These are phyloP conservation scores for Pomatorhinus ruficollis DNA, from an alignment of 2,113 vertebrate species.

Conservation along the genomic window DNA sequence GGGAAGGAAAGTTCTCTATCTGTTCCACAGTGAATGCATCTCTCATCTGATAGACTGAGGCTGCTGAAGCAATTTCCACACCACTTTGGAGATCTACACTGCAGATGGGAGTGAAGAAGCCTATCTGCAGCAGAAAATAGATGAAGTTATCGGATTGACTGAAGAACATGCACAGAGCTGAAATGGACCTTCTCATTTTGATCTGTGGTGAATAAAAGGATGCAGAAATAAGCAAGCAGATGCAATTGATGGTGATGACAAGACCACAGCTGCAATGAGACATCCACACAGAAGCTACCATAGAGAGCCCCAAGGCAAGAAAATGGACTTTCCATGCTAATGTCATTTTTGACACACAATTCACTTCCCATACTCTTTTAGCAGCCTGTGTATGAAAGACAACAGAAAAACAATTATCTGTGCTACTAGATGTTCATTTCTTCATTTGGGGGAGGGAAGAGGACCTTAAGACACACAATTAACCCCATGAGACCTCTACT, in stretches of 20 bases:
- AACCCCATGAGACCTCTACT: not conserved
- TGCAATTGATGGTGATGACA: not conserved
- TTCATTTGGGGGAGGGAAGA: not conserved
- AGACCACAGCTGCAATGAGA: not conserved
- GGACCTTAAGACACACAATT: not conserved
- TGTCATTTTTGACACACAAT: not conserved
- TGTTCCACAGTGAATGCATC: not conserved
- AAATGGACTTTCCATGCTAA: not conserved
- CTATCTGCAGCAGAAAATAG: not conserved
- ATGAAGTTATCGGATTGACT: not conserved
- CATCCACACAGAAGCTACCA: not conserved
- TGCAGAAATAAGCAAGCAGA: constrained; percentile 19
- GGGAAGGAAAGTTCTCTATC: not conserved
- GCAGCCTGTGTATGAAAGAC: not conserved
- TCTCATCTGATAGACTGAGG: not conserved
- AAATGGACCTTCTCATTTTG: not conserved
- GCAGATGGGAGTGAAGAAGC: not conserved
- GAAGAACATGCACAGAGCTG: not conserved
- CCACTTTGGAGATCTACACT: not conserved
- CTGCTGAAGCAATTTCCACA: not conserved
- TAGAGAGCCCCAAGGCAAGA: not conserved
- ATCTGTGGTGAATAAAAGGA: not conserved
- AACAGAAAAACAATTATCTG: not conserved
- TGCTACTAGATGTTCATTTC: not conserved
- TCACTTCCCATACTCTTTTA: not conserved